phyloP scores from a whole-genome alignment of 2,113 vertebrate species.

The Vidua chalybeata region DNA sequence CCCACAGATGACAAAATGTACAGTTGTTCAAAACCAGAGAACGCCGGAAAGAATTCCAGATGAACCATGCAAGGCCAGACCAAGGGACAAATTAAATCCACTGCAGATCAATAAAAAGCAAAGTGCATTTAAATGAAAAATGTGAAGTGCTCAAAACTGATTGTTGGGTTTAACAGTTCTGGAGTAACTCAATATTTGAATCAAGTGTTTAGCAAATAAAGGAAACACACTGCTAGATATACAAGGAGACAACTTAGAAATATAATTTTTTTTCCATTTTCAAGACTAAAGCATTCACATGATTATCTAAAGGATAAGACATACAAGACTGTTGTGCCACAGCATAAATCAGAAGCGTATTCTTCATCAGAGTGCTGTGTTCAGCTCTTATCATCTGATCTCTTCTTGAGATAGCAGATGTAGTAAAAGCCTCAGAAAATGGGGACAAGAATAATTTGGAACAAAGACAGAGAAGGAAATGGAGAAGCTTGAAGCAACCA shows the following conservation, averaged over 20 bases:
- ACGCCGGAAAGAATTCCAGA: constrained; percentile 6
- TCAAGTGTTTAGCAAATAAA: not conserved
- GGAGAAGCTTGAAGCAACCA: not conserved
- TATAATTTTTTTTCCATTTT: not conserved
- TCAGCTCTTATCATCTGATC: constrained; percentile 44
- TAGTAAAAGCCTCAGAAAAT: constrained; percentile 37
- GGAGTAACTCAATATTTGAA: constrained; percentile 19
- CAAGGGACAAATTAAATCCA: constrained; percentile 44
- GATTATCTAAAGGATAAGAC: constrained; percentile 41
- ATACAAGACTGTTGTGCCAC: not conserved
- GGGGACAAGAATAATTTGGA: constrained; percentile 17
- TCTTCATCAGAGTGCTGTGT: constrained; percentile 15
- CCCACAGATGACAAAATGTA: not conserved
- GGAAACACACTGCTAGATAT: not conserved
- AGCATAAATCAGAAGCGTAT: not conserved
- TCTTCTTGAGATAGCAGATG: constrained; percentile 23
- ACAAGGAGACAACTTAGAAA: not conserved
- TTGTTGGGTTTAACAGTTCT: not conserved
- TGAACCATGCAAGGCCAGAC: not conserved
- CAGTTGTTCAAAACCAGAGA: not conserved
- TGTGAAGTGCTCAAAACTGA: not conserved
- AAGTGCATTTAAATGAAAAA: constrained; percentile 44
- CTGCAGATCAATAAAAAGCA: constrained; percentile 28
- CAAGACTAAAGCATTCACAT: not conserved
- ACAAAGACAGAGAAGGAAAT: not conserved